These are phyloP conservation scores for Dicranocentrus wangi DNA, from an alignment of 2,888 invertebrate genomes.

Conservation along the genomic window DNA sequence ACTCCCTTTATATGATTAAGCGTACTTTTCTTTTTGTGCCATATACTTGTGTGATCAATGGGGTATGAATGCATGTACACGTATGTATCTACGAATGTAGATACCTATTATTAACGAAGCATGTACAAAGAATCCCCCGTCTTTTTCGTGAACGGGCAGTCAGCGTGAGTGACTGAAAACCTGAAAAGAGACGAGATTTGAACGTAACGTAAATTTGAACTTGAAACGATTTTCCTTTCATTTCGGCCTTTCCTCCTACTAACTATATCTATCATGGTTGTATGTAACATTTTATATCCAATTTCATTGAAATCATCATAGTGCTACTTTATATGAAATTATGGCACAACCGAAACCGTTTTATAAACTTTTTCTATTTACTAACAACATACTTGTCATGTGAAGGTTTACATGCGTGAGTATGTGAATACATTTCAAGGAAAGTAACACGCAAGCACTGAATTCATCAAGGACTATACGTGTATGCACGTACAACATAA, in stretches of 20 bases:
- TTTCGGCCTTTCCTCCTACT: background rate
- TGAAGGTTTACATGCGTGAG: no score
- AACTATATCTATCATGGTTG: no score
- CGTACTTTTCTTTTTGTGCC: background rate
- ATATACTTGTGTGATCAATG: conserved; percentile 1
- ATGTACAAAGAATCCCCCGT: conserved; percentile 14
- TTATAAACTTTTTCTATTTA: background rate
- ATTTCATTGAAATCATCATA: no score
- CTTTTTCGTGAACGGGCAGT: conserved; percentile 24
- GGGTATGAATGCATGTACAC: background rate
- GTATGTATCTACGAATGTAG: conserved; percentile 17
- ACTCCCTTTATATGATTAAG: conserved; percentile 16
- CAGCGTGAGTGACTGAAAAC: conserved; percentile 6
- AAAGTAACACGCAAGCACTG: no score
- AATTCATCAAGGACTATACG: no score
- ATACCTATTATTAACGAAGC: background rate
- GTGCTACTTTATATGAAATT: conserved; percentile 11
- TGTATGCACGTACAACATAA: no score
- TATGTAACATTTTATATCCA: no score
- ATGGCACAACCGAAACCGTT: background rate
- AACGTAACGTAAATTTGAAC: conserved; percentile 58
- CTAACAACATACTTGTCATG: no score
- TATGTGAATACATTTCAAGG: no score
- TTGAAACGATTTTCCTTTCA: conserved; percentile 44
- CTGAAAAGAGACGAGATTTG: conserved; percentile 30